Conservation (phyloP, 1,140 invertebrate genomes). For the Rhyacophila brunnea region DNA sequence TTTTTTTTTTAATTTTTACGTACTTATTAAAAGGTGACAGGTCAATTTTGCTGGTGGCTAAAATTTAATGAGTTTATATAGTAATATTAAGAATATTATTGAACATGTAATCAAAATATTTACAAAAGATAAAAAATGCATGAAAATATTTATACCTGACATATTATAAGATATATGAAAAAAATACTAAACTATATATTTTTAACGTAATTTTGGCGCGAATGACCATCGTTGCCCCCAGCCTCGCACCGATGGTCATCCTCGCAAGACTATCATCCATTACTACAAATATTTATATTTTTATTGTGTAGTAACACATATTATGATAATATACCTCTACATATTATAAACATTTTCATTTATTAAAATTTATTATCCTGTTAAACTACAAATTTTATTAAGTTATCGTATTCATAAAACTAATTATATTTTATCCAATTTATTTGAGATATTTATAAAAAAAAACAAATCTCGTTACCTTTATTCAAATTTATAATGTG, state of each 20-base stretch:
- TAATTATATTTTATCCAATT: neutral
- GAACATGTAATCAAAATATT: slow-evolving; percentile 30
- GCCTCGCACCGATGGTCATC: slow-evolving; percentile 31
- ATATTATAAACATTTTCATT: neutral
- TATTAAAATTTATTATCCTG: neutral
- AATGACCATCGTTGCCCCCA: slow-evolving; percentile 28
- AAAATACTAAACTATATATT: slow-evolving; percentile 28
- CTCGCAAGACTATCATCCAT: slow-evolving; percentile 15
- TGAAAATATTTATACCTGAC: slow-evolving; percentile 34
- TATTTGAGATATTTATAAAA: neutral
- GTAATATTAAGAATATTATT: slow-evolving; percentile 26
- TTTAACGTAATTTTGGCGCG: slow-evolving; percentile 30
- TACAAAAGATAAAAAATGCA: slow-evolving; percentile 29
- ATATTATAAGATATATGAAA: slow-evolving; percentile 19
- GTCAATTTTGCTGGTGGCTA: slow-evolving; percentile 31
- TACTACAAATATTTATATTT: slow-evolving; percentile 29
- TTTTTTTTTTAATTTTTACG: neutral
- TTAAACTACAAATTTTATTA: neutral
- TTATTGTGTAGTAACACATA: slow-evolving; percentile 16
- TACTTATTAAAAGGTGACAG: slow-evolving; percentile 7
- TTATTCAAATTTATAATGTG: neutral
- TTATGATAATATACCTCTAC: neutral
- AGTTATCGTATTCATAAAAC: neutral
- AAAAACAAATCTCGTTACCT: neutral
- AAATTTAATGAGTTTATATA: slow-evolving; percentile 22